Evolutionary conservation across 2,888 invertebrate species (phyloP), one percentile per base, ranked within the genome.

Genomic region (Caenorhabditis imperialis): DNA sequence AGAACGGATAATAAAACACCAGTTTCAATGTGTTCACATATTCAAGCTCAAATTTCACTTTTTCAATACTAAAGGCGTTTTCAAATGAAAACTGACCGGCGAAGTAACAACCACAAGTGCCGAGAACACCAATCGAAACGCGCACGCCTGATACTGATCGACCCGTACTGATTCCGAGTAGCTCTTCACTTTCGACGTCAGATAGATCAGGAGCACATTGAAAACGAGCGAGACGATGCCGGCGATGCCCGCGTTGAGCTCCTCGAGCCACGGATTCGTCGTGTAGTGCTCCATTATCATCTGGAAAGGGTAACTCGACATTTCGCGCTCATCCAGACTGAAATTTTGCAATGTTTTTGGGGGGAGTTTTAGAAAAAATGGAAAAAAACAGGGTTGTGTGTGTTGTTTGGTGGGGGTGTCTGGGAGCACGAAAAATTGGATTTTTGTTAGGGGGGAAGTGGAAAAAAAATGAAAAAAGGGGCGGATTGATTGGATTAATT

Each of bases 241-340:
- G n/a, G 71, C 55, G 18, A 58, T 18, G 4, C 30, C 48, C 20
- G 63, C 54, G 30, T 63, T 63, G 3, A 45, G 27, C 33, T 55
- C 65, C 23, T 65, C 65, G 16, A 57, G 14, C 48, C 47, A 57
- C 3, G 55, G 50, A 16, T 50, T 65, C 5, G 48, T 55, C 3
- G 65, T 65, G 50, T 65, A 65, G 55, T 65, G 65, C 23, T 65
- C 65, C 65, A 65, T 65, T 54, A 63, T 63, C 38, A n/a, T n/a
- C n/a, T n/a, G n/a, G n/a, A n/a, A n/a, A n/a, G n/a, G n/a, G n/a
- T n/a, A n/a, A n/a, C n/a, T n/a, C n/a, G n/a, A n/a, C n/a, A n/a
- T n/a, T n/a, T n/a, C n/a, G n/a, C n/a, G n/a, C n/a, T n/a, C n/a
- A n/a, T n/a, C n/a, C n/a, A n/a, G n/a, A n/a, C n/a, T n/a, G n/a